Percentiles rank a stretch among this genome's conserved stretches.
Conservation (phyloP, 2,113 vertebrate species). For the Heterocephalus glaber region DNA sequence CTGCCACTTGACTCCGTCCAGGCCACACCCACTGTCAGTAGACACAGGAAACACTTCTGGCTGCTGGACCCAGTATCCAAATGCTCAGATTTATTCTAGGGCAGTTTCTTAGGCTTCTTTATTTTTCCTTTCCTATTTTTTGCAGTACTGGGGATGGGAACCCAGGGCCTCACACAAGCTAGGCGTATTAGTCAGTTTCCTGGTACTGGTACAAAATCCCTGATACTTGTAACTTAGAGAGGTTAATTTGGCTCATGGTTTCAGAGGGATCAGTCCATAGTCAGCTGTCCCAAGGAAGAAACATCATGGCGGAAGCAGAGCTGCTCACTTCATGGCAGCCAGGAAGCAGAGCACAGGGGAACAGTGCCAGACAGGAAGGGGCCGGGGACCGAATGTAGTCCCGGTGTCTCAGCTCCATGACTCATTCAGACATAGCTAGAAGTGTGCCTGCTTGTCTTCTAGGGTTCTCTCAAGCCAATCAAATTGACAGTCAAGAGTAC, state of each 20-base stretch:
- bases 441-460: not conserved
- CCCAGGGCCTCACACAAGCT: not conserved
- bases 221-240: not conserved
- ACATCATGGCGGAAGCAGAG: not conserved
- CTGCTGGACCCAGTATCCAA: not conserved
- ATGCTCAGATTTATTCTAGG: no score
- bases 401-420: not conserved
- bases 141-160: not conserved
- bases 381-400: not conserved
- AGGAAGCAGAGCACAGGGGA: not conserved
- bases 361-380: not conserved
- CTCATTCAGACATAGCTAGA: not conserved
- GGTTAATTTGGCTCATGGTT: not conserved
- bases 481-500: not conserved
- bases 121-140: not conserved
- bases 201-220: not conserved
- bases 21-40: not conserved
- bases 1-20: not conserved
- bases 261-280: not conserved
- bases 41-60: not conserved
- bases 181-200: not conserved
- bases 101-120: no score
- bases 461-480: not conserved
- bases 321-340: not conserved
- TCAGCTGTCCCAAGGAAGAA: not conserved